Evolutionary conservation across 2,888 invertebrate species (phyloP).

Genomic region (Ennomos fuscantarius): DNA sequence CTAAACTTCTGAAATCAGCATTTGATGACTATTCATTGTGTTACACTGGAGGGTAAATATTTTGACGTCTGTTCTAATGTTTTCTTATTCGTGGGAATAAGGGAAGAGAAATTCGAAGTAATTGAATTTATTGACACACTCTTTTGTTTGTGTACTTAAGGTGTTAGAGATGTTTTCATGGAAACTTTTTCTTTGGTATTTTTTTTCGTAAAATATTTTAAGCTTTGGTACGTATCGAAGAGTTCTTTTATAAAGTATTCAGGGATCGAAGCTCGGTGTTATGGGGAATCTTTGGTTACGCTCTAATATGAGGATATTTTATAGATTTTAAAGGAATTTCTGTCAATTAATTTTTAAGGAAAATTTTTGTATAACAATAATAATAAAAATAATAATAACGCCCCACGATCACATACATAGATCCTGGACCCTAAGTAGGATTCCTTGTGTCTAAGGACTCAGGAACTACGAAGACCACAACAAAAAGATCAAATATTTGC

Average conservation of each 20-base stretch:
- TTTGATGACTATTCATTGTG: constrained; percentile 47
- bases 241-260: constrained; percentile 20
- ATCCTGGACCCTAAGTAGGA: too few species aligned
- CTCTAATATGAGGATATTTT: constrained; percentile 3
- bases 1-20: constrained; percentile 35
- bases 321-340: too few species aligned
- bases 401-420: too few species aligned
- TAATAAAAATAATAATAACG: too few species aligned
- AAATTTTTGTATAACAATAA: too few species aligned
- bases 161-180: constrained; percentile 30
- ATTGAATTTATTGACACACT: constrained; percentile 44
- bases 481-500: too few species aligned
- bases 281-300: constrained; percentile 3
- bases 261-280: constrained; percentile 13
- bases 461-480: too few species aligned
- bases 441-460: too few species aligned
- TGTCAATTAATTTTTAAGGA: too few species aligned
- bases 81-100: constrained; percentile 48
- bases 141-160: constrained; percentile 36
- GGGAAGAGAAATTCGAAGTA: constrained; percentile 49
- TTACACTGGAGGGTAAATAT: constrained; percentile 45
- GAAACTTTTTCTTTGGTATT: constrained; percentile 22
- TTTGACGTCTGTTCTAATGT: constrained; percentile 44
- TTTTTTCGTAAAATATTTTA: constrained; percentile 18
- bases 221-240: constrained; percentile 10